Evolutionary conservation across 2,888 invertebrate genomes (phyloP), one percentile per base, ranked within the genome.

Genomic region (Choristoneura rosaceana): DNA sequence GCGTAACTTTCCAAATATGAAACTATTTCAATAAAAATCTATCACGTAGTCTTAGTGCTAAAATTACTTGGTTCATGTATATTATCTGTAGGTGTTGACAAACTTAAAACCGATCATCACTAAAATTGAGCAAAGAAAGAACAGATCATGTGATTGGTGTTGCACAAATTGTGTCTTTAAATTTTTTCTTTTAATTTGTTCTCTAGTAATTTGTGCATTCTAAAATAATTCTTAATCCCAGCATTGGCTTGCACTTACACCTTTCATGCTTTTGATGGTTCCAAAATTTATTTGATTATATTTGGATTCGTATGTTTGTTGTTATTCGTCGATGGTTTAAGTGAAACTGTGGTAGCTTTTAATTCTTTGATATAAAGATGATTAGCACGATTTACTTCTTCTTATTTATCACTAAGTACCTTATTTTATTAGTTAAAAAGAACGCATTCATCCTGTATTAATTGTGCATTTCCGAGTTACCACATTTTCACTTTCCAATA

Each of bases 231-330:
- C 78, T 74, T 76, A 77, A 77, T 79, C 85, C 87, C 84, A 80
- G 86, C 88, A 91, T 92, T 91, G 91, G 92, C 92, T 92, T 93
- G 93, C 92, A 92, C 93, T 90, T 77, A 89, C 91, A 89, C 87
- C 79, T 82, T 81, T 87, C 85, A 90, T 84, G 92, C 91, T 93
- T 92, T 81, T 84, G 82, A 85, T 86, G 83, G 77, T 78, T 70
- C 77, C 77, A 70, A 65, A 71, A 17, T 71, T 70, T 79, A 77
- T 83, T 84, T 82, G 79, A 78, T 77, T 80, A 76, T 80, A 78
- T 43, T 73, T 73, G 63, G 75, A 74, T 69, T 64, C 73, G 71
- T 81, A 80, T 88, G 87, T 84, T 89, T 66, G 15, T 68, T 64
- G 58, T 71, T 41, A 15, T 43, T 34, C 60, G 14, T 55, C 50